Evolutionary conservation across 2,888 invertebrate genomes (phyloP).

Genomic region (Cyrtodaria siliqua): DNA sequence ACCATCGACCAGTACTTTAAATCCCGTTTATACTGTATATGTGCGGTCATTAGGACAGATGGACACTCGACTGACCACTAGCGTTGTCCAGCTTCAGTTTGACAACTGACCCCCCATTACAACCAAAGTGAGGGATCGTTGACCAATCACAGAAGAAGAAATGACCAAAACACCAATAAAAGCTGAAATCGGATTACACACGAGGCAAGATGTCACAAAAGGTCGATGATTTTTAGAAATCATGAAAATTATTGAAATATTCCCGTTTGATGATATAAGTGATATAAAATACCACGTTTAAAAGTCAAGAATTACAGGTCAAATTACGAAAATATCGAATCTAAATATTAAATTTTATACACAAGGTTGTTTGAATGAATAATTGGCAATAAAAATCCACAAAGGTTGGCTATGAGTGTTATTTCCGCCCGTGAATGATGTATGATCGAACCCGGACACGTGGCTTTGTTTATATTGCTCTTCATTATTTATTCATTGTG

Average conservation of each 20-base stretch:
- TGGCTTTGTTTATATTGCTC: conserved; percentile 50
- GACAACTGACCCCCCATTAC: conserved; percentile 44
- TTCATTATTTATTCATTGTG: conserved; percentile 55
- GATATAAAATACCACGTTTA: conserved; percentile 41
- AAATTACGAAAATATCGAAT: not conserved
- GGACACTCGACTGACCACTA: conserved; percentile 59
- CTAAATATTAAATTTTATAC: not conserved
- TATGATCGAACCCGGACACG: conserved; percentile 21
- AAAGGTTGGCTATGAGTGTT: too few relatives aligned
- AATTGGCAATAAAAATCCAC: too few relatives aligned
- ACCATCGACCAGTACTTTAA: conserved; percentile 23
- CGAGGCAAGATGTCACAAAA: conserved; percentile 1
- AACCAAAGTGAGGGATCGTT: conserved; percentile 30
- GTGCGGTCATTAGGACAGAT: conserved; percentile 60
- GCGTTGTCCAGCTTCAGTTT: conserved; percentile 30
- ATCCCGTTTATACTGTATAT: conserved; percentile 28
- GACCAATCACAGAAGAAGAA: conserved; percentile 30
- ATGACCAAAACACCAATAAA: conserved; percentile 44
- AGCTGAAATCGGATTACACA: conserved; percentile 19
- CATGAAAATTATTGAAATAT: conserved; percentile 35
- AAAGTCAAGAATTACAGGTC: conserved; percentile 51
- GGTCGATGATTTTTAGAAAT: conserved; percentile 12
- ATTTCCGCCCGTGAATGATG: too few relatives aligned
- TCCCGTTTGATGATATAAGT: conserved; percentile 18
- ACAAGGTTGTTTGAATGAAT: too few relatives aligned